Base-by-base conservation (phyloP, 2,888 invertebrate genomes). In the Eilema caniola region DNA sequence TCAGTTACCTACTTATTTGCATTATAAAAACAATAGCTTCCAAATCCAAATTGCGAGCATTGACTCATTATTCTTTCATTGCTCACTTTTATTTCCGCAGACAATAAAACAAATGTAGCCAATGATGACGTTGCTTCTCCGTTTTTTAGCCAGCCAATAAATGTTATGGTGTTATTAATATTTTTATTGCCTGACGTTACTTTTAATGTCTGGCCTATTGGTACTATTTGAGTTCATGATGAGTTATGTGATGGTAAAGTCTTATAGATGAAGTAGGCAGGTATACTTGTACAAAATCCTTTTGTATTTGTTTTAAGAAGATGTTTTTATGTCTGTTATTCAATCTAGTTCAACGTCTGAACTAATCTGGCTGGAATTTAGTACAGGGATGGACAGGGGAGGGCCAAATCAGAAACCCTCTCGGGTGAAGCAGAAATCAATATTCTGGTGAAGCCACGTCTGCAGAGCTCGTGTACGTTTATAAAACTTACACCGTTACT, bases 151-250 rank as follows among this genome's bases (percentile, higher is more conserved):
- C 62, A 75, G 41, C 70, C 76, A 71, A 80, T 83, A 74, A 74
- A 77, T 65, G 74, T 85, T 79, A 85, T 78, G 66, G 47, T 23
- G 73, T 61, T 75, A 80, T 73, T 81, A 83, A 82, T 80, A 75
- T 72, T 76, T 82, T 81, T 78, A 77, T 77, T 69, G 68, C 57
- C 14, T 61, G 66, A 69, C 76, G 65, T 80, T 77, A 77, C 75
- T 69, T 73, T 67, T 53, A 10, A 53, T 53, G 53, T 2, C 53
- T 8, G 53, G 67, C 41, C 66, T 59, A 74, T 79, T 77, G 70
- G 61, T 65, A 69, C 70, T 76, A 33, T 62, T 60, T 66, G 12
- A 47, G 25, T n/a, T 53, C 53, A 53, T 20, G 53, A 10, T 10
- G n/a, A 53, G n/a, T n/a, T 53, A 14, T 16, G 59, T 59, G 59